phyloP scores from a whole-genome alignment of 2,113 vertebrate genomes.

The Sigmodon hispidus region DNA sequence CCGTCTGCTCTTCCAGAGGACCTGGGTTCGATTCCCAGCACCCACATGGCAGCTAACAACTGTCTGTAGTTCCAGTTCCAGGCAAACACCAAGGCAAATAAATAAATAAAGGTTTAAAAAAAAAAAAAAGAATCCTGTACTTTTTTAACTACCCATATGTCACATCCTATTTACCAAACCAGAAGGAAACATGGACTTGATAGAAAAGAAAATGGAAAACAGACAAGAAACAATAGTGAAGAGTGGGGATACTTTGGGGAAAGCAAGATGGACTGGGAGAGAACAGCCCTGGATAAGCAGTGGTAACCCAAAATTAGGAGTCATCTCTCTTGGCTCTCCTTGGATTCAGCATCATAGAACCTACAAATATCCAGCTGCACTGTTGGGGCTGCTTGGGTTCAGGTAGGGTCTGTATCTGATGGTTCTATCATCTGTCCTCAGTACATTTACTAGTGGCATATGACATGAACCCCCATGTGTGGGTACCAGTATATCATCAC shows the following conservation, averaged over 20 bases:
- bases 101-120: no score
- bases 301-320: background rate
- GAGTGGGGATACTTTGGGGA: background rate
- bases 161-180: background rate
- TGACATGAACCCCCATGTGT: background rate
- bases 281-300: background rate
- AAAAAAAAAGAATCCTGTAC: background rate
- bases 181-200: background rate
- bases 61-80: no score
- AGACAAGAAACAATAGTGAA: background rate
- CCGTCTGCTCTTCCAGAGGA: no score
- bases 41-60: no score
- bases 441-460: background rate
- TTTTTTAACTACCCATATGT: background rate
- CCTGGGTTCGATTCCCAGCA: no score
- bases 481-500: background rate
- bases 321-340: background rate
- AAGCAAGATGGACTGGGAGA: background rate
- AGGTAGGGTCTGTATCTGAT: background rate
- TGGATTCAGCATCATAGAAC: slow-evolving; percentile 18
- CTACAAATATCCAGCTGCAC: background rate
- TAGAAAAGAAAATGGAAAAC: background rate
- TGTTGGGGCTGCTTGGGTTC: background rate
- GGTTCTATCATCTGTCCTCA: background rate
- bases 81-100: no score